Evolutionary conservation across 2,888 invertebrate species (phyloP).

Genomic region (Nebria salina): DNA sequence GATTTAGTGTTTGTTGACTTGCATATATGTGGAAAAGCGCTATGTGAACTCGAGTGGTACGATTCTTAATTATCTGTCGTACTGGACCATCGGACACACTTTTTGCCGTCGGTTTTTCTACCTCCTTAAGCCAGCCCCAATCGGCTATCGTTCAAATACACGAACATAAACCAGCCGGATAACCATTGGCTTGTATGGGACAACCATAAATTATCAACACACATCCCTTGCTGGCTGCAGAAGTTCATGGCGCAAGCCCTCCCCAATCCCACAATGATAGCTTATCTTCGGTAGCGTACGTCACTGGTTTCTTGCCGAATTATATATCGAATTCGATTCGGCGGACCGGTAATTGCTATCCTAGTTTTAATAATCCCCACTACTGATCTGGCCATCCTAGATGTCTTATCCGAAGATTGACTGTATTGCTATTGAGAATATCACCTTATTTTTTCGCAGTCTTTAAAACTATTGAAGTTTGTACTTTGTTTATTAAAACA

Average conservation of each 20-base stretch:
- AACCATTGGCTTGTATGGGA: background rate
- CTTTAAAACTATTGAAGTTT: too few species aligned
- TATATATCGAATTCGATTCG: background rate
- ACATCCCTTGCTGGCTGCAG: background rate
- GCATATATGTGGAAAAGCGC: background rate
- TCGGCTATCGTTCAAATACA: background rate
- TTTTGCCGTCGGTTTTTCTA: background rate
- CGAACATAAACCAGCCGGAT: background rate
- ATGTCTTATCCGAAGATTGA: background rate
- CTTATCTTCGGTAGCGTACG: background rate
- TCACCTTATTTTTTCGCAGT: too few species aligned
- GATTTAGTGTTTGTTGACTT: too few species aligned
- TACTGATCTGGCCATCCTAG: background rate
- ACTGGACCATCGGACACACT: background rate
- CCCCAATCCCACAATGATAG: background rate
- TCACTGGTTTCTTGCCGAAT: background rate
- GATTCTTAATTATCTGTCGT: conserved; percentile 1
- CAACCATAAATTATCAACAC: conserved; percentile 1
- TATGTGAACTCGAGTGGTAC: background rate
- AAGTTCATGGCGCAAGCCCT: background rate
- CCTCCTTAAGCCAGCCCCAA: background rate
- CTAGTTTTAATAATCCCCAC: background rate
- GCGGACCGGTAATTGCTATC: background rate
- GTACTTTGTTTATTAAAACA: too few species aligned
- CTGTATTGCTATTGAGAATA: background rate